phyloP scores from a whole-genome alignment of 1,140 invertebrate species.

The Diabrotica virgifera region DNA sequence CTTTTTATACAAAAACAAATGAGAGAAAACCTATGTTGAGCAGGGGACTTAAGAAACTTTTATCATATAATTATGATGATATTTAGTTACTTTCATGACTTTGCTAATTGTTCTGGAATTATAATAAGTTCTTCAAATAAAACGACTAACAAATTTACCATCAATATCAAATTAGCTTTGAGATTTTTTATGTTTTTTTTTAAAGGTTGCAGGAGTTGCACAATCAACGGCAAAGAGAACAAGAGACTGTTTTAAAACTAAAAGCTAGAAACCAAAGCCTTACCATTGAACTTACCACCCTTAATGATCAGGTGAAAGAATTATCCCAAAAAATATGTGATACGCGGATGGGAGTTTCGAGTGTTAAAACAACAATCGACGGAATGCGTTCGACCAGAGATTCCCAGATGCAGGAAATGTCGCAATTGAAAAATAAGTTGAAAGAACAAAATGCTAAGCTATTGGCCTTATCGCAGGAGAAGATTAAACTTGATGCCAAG shows the following conservation, averaged over 20 bases:
- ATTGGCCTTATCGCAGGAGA: constrained; percentile 77
- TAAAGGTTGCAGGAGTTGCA: constrained; percentile 76
- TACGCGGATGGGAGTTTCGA: constrained; percentile 83
- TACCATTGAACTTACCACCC: constrained; percentile 73
- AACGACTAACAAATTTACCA: no score
- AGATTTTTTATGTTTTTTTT: no score
- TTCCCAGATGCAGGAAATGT: constrained; percentile 84
- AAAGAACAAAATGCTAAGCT: constrained; percentile 83
- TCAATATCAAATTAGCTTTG: no score
- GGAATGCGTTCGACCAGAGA: constrained; percentile 91
- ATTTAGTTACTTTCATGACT: no score
- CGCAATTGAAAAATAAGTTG: constrained; percentile 76
- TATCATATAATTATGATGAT: no score
- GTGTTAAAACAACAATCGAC: constrained; percentile 93
- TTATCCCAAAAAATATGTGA: constrained; percentile 84
- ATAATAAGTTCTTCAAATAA: no score
- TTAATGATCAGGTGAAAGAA: constrained; percentile 71
- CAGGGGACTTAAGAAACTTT: no score
- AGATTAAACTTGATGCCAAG: constrained; percentile 75
- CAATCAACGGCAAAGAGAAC: constrained; percentile 80
- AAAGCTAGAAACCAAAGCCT: constrained; percentile 88
- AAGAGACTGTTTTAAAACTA: constrained; percentile 82
- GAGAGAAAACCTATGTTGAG: no score
- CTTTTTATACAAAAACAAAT: no score
- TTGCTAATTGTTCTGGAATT: no score